phyloP scores from a whole-genome alignment of 1,140 invertebrate species.

The Teleogryllus occipitalis region DNA sequence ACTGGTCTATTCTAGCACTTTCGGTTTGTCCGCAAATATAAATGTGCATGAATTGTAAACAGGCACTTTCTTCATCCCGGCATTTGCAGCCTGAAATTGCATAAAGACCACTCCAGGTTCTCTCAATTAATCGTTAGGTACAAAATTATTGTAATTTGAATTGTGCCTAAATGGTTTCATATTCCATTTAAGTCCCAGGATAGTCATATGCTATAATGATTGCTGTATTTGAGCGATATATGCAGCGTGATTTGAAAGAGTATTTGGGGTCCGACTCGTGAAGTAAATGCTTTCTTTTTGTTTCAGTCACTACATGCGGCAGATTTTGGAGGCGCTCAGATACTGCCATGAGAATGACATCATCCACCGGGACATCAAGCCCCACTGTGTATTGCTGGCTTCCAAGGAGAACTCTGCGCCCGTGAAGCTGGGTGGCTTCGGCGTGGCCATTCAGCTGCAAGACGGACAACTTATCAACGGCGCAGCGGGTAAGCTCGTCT shows the following conservation, averaged over 20 bases:
- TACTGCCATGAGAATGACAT: constrained; percentile 98
- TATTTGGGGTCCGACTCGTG: neutral
- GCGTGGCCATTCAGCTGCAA: constrained; percentile 86
- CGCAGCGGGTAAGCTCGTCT: constrained; percentile 38
- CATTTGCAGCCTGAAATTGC: too few species aligned
- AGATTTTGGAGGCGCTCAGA: constrained; percentile 87
- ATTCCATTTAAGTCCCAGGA: too few species aligned
- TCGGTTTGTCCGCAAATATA: too few species aligned
- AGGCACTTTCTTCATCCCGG: too few species aligned
- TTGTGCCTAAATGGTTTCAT: too few species aligned
- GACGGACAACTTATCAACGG: constrained; percentile 63
- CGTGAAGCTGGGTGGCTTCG: constrained; percentile 96
- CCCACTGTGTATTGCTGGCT: constrained; percentile 88
- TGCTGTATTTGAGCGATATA: too few species aligned
- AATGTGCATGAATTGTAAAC: too few species aligned
- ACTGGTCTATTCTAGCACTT: too few species aligned
- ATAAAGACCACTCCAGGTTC: too few species aligned
- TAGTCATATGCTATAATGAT: too few species aligned
- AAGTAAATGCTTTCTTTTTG: constrained; percentile 25
- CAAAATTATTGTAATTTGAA: too few species aligned
- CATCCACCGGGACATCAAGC: constrained; percentile 91
- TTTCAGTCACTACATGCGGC: constrained; percentile 93
- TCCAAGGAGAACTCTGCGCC: constrained; percentile 96
- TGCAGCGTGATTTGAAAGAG: neutral
- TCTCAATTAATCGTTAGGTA: too few species aligned